Base-by-base conservation (phyloP, 2,113 vertebrate species). In the Collichthys lucidus region DNA sequence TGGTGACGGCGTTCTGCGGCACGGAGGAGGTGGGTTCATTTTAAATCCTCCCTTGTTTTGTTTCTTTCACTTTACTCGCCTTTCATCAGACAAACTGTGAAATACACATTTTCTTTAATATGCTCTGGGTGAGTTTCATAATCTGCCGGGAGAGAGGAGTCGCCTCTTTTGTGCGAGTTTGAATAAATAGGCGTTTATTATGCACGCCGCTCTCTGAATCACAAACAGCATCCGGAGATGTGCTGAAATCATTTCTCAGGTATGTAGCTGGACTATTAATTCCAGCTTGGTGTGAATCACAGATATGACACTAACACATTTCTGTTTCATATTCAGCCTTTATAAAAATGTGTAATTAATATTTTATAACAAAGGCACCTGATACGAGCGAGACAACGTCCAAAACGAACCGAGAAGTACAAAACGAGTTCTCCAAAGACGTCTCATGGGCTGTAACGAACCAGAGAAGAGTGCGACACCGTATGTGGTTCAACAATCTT, bases 181-280 rank as follows among this genome's bases (percentile, higher is more conserved):
- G 60, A 72, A 72, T 81, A 29, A 69, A 72, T 26, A 71, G 4
- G 24, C 26, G 14, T 76, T 86, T 76, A 63, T 79, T 79, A 79
- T 82, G 66, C 61, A 42, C 3, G 20, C 7, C 1, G n/a, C 63
- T 47, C 63, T 72, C 16, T 56, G 22, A 69, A 69, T 62, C 64
- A 63, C 61, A 68, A 52, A 67, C 71, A 15, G 66, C 26, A 69
- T 76, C 72, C 63, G 42, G 65, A 47, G n/a, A 59, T 61, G 70
- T 69, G 55, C 29, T 67, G 31, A 59, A 82, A 77, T 69, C 70
- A 61, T 70, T 56, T 26, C 79, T 26, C 59, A 40, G 53, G 11
- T 31, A 26, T 73, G 35, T 40, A 9, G 35, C 9, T 9, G 35
- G 35, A 40, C 7, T 40, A 8, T 40, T 40, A 40, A 40, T 40